Conservation (phyloP, 2,888 invertebrate species). For the Dryomyza anilis region DNA sequence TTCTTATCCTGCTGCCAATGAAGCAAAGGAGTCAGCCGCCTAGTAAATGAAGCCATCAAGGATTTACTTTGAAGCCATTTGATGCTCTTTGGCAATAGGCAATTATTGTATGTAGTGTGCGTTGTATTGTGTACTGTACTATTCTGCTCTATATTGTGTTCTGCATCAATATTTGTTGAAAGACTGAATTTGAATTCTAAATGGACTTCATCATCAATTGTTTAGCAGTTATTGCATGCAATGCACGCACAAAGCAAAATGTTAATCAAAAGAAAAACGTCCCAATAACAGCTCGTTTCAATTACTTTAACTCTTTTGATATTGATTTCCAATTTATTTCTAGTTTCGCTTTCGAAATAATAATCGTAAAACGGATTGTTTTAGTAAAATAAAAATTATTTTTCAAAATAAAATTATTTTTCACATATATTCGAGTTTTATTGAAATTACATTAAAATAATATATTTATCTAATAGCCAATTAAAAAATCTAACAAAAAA, state of each 20-base stretch:
- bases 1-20: neutral
- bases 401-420: too few relatives aligned
- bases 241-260: neutral
- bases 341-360: neutral
- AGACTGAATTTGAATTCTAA: constrained; percentile 23
- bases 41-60: constrained; percentile 21
- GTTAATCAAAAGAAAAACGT: too few relatives aligned
- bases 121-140: too few relatives aligned
- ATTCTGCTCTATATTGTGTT: too few relatives aligned
- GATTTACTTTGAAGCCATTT: constrained; percentile 10
- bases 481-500: too few relatives aligned
- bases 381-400: neutral
- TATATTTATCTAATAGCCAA: too few relatives aligned
- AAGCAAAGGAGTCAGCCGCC: neutral
- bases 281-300: too few relatives aligned
- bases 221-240: neutral
- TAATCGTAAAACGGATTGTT: neutral
- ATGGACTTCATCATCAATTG: constrained; percentile 15
- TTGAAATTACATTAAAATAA: too few relatives aligned
- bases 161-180: constrained; percentile 17
- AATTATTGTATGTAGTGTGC: neutral
- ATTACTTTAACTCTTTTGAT: neutral
- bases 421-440: too few relatives aligned
- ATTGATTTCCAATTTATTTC: neutral
- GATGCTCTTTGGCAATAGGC: constrained; percentile 3